Evolutionary conservation across 2,797 vertebrate species (phyloP).

Genomic region (Pterois miles): DNA sequence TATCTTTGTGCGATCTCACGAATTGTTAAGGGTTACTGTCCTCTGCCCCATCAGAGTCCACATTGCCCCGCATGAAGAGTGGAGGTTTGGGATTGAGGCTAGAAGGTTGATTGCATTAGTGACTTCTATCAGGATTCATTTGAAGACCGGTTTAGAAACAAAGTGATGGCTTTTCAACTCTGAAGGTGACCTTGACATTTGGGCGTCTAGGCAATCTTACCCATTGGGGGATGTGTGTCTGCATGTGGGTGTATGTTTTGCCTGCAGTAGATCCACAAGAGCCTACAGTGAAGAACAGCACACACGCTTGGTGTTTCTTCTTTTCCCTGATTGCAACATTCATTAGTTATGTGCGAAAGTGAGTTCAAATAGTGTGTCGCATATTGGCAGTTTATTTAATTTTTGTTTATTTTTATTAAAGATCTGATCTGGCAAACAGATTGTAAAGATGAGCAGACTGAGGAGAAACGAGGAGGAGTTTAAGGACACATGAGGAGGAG

Average conservation of each 20-base stretch:
- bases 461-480: not conserved
- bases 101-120: constrained; percentile 78
- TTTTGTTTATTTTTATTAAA: not conserved
- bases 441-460: constrained; percentile 3
- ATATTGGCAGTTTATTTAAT: not conserved
- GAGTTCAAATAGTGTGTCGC: not conserved
- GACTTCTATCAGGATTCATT: constrained; percentile 79
- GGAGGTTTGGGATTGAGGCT: constrained; percentile 66
- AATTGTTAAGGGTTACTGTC: constrained; percentile 54
- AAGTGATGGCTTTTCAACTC: constrained; percentile 75
- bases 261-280: not conserved
- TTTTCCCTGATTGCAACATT: not conserved
- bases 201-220: constrained; percentile 52
- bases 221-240: constrained; percentile 3
- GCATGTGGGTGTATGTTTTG: not conserved
- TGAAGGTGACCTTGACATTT: constrained; percentile 68
- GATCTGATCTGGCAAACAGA: constrained; percentile 15
- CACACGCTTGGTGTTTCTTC: not conserved
- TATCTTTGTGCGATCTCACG: constrained; percentile 47
- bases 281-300: not conserved
- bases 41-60: constrained; percentile 58
- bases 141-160: constrained; percentile 68
- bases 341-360: constrained; percentile 12
- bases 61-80: constrained; percentile 35
- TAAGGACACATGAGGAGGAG: constrained; percentile 6